Base-by-base conservation (phyloP, 2,888 invertebrate genomes). In the Alsophila aescularia region DNA sequence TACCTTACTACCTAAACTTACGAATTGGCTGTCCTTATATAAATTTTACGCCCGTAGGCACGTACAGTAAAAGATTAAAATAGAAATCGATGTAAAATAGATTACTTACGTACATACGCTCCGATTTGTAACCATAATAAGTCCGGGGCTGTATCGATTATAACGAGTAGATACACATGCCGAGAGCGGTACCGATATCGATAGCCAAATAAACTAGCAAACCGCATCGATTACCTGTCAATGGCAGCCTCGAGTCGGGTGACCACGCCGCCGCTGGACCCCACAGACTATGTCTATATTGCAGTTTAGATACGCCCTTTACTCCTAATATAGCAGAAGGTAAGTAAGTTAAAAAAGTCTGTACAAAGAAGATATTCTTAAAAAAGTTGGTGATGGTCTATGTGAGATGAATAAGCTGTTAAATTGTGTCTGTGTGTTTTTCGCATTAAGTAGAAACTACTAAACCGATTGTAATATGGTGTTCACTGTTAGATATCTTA, bases 201-300 rank as follows among this genome's bases (percentile, higher is more conserved):
- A 89, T 90, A 87, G 89, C 90, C 87, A 88, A 90, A 90, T 90
- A 90, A 90, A 90, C 89, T 89, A 89, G 87, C 83, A 82, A 81
- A 81, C 83, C 83, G 76, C 85, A 90, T 90, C 90, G 90, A 90
- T 90, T 90, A 89, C 84, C 90, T 90, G 90, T 88, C 90, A 90
- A 64, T 73, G 79, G 78, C 90, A 90, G 88, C 72, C 81, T 76
- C 74, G 64, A 60, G 62, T 67, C 79, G 77, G 79, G 76, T 87
- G 87, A 86, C 90, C 88, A 81, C 79, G 77, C 74, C 79, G 77
- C 74, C 75, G 74, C 67, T 69, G 75, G 73, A 69, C 76, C 74
- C 72, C 65, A 74, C 74, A 73, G 66, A 70, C 73, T 64, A n/a
- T 69, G 68, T 64, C 63, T 66, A 52, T 58, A 51, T 42, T 27